Evolutionary conservation across 2,888 invertebrate genomes (phyloP).

Genomic region (Acanthopleura granulata): DNA sequence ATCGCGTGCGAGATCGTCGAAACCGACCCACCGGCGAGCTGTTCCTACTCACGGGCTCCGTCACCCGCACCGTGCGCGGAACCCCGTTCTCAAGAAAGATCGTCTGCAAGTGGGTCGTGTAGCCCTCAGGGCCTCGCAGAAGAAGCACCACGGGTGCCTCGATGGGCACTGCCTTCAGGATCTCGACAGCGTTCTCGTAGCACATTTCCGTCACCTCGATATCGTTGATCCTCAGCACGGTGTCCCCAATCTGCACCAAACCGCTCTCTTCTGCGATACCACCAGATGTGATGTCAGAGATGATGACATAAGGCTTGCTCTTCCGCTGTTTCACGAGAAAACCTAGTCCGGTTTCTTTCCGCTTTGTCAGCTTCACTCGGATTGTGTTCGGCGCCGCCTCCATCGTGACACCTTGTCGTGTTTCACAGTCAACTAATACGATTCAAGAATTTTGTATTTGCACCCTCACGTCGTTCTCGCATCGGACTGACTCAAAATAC

Average conservation of each 20-base stretch:
- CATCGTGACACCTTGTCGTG: not conserved
- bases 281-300: constrained; percentile 58
- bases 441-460: no score
- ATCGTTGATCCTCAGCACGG: constrained; percentile 62
- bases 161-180: constrained; percentile 50
- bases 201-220: constrained; percentile 54
- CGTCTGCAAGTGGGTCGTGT: constrained; percentile 60
- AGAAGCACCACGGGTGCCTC: constrained; percentile 55
- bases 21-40: constrained; percentile 45
- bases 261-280: constrained; percentile 64
- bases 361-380: constrained; percentile 59
- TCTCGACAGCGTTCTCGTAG: constrained; percentile 56
- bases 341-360: constrained; percentile 57
- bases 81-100: constrained; percentile 58
- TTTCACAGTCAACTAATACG: no score
- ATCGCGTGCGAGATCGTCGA: constrained; percentile 39
- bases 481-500: no score
- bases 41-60: constrained; percentile 44
- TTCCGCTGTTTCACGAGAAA: constrained; percentile 59
- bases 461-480: no score
- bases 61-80: constrained; percentile 58
- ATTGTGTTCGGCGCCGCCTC: constrained; percentile 44
- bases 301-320: constrained; percentile 51
- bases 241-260: constrained; percentile 62
- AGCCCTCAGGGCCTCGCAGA: constrained; percentile 60